Evolutionary conservation across 1,140 invertebrate genomes (phyloP), one percentile per base, ranked within the genome.

Genomic region (Pachyrhynchus sulphureomaculatus): DNA sequence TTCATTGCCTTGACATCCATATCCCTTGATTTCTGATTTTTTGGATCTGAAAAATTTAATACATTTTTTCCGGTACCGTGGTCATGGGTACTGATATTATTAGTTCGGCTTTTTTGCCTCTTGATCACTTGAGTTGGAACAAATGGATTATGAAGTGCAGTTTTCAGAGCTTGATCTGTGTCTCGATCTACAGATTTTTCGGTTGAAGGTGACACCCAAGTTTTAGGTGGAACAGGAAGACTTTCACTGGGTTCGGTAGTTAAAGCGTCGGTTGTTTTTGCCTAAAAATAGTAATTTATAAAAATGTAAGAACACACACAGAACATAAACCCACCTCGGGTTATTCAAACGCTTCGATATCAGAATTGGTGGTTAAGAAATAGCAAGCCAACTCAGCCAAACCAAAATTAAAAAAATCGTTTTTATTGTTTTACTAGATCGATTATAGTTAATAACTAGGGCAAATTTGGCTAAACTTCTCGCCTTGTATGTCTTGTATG

Each of bases 1-100:
- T 76, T 10, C 73, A 76, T 48, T 73, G 73, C 12, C 70, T 67
- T 78, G 76, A 68, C 45, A 68, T 66, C 13, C 9, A n/a, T 17
- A 15, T 49, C 26, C n/a, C n/a, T 18, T 18, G 21, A 13, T 15
- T 32, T 10, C n/a, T 29, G 15, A 49, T 8, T 32, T 2, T 4
- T 32, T 1, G n/a, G 4, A 44, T 13, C n/a, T 39, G 36, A 13
- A 6, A 13, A 23, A 20, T 15, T 6, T 20, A 17, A 10, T 47
- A 15, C 44, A 29, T 18, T 13, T 69, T 74, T 41, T 76, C 74
- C 52, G 75, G 75, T 5, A 72, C 73, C 49, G 74, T 76, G 33
- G 41, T 69, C 4, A 70, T 53, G 24, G 18, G 67, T 10, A 65
- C 61, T 15, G 54, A 23, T 53, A 62, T 6, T 32, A 18, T 3